Evolutionary conservation across 2,113 vertebrate genomes (phyloP), one percentile per base, ranked within the genome.

Genomic region (Taurulus bubalis): DNA sequence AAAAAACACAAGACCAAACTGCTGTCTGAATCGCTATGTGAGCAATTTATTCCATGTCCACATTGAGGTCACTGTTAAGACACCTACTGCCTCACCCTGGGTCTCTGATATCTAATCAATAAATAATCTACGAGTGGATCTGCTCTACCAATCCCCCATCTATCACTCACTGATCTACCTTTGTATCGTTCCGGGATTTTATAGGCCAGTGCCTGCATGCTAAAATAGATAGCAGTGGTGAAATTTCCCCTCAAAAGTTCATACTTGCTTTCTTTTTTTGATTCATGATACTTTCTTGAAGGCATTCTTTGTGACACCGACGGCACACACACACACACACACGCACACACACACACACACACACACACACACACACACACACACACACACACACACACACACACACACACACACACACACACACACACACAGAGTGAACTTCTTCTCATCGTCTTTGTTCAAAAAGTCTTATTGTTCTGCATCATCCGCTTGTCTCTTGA

Each of bases 101-200:
- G 65, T 78, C 83, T 87, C 70, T 90, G 85, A 89, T 92, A 79
- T 70, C 75, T 84, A 90, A 94, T 94, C 92, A 87, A 95, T 95
- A 93, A 87, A 95, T 93, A 92, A 93, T 94, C 82, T 90, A 75
- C 64, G 62, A 67, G 70, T 86, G 76, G 83, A 91, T 91, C 85
- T 89, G 77, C 83, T 75, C 79, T 66, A 79, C 67, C 92, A 88
- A 83, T 81, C 45, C 56, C 69, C 74, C 87, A 90, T 93, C 83
- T 83, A 91, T 94, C 91, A 92, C 73, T 60, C 84, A 73, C 71
- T 77, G 67, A 82, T 65, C 88, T 83, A 75, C 70, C 78, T 84
- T 60, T 77, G 67, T 79, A 79, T 78, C 71, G 71, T 80, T 85
- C 58, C 3, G 18, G 56, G 70, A 79, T 67, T 83, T 71, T 70